Evolutionary conservation across 2,797 vertebrate species (phyloP).

Genomic region (Odontamblyopus rebecca): DNA sequence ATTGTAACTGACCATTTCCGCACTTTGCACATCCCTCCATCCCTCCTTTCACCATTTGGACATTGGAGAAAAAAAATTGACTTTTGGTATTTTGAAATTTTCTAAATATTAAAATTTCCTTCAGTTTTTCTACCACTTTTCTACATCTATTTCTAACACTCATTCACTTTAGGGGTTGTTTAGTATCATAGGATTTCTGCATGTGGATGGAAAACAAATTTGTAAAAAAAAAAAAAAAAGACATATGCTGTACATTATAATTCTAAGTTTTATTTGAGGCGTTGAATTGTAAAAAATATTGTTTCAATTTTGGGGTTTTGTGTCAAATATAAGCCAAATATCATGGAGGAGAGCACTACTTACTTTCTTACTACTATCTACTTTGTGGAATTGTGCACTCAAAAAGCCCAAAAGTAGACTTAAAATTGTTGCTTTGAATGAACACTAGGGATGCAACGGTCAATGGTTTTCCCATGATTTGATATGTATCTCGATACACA

Average conservation of each 20-base stretch:
- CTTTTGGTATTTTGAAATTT: constrained; percentile 29
- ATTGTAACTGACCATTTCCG: constrained; percentile 3
- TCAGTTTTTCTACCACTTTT: constrained; percentile 56
- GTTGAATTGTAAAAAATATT: not conserved
- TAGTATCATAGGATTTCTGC: constrained; percentile 28
- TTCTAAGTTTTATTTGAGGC: constrained; percentile 28
- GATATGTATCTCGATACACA: no score
- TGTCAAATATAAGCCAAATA: not conserved
- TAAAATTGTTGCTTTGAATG: no score
- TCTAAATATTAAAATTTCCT: constrained; percentile 20
- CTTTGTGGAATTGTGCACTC: not conserved
- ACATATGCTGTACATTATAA: constrained; percentile 11
- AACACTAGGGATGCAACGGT: no score
- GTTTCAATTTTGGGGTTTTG: not conserved
- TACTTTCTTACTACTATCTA: not conserved
- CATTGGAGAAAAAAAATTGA: not conserved
- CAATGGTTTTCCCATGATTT: no score
- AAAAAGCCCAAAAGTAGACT: not conserved
- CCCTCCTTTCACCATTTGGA: not conserved
- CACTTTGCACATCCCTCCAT: constrained; percentile 8
- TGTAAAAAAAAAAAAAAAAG: constrained; percentile 2
- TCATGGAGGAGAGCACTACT: not conserved
- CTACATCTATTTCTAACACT: constrained; percentile 39
- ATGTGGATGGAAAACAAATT: constrained; percentile 38
- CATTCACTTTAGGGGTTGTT: constrained; percentile 14